Percentiles rank a stretch among this genome's conserved stretches.
phyloP scores from a whole-genome alignment of 2,113 vertebrate genomes.

The Procavia capensis region DNA sequence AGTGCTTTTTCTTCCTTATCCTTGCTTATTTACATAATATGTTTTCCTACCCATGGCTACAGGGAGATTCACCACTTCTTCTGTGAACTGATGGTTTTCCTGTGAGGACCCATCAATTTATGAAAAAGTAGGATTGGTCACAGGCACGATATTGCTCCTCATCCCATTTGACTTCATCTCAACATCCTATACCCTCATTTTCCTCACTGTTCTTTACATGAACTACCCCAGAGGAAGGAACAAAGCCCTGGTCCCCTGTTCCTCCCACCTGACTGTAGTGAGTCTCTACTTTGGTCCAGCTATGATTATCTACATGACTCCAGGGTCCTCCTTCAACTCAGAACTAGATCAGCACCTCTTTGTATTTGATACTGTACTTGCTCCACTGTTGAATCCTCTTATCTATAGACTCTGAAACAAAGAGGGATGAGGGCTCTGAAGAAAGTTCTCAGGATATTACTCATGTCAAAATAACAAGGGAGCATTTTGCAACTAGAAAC shows the following conservation, averaged over 20 bases:
- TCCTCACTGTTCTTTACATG: background rate
- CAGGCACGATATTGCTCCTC: background rate
- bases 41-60: background rate
- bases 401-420: background rate
- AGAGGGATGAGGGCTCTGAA: background rate
- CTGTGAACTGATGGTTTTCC: constrained; percentile 30
- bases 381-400: background rate
- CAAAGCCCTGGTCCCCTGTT: background rate
- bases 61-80: background rate
- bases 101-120: background rate
- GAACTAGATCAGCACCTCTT: background rate
- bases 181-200: constrained; percentile 50
- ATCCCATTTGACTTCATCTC: background rate
- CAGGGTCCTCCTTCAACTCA: too few species aligned
- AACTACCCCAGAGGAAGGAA: background rate
- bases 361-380: background rate
- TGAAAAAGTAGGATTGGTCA: background rate
- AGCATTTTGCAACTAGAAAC: background rate
- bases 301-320: background rate
- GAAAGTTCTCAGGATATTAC: background rate
- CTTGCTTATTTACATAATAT: background rate
- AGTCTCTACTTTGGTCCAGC: background rate
- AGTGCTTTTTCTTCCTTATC: background rate
- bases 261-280: background rate
- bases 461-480: background rate